These are phyloP conservation scores for Orthosia cruda DNA, from an alignment of 2,888 invertebrate species.

Conservation along the genomic window DNA sequence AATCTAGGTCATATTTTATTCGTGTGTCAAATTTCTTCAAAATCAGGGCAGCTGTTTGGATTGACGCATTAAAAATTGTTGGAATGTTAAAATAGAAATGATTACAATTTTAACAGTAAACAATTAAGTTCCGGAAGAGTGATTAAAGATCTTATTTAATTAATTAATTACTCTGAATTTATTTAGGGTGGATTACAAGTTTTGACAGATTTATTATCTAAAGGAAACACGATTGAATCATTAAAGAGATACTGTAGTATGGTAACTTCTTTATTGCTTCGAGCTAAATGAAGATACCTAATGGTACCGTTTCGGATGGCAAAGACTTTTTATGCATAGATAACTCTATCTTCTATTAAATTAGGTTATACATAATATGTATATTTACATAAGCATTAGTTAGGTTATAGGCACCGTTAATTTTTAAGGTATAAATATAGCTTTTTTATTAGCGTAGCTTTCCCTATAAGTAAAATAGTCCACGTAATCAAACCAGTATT, in stretches of 20 bases:
- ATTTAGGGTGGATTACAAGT: conserved; percentile 42
- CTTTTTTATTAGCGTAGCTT: no score
- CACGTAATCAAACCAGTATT: no score
- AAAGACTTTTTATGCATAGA: not conserved
- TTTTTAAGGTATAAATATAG: no score
- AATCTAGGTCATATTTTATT: no score
- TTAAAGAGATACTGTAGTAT: conserved; percentile 42
- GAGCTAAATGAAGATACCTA: not conserved
- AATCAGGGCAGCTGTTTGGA: no score
- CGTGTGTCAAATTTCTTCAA: no score
- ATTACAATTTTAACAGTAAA: conserved; percentile 4
- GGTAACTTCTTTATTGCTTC: conserved; percentile 37
- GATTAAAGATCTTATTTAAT: conserved; percentile 43
- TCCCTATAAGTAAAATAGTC: no score
- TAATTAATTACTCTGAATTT: conserved; percentile 39
- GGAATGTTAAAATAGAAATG: conserved; percentile 4
- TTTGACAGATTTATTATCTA: conserved; percentile 56
- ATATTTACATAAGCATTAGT: no score
- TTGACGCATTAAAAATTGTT: not conserved
- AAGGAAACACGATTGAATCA: conserved; percentile 44
- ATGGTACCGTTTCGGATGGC: not conserved
- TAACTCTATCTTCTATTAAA: not conserved
- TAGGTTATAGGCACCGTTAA: no score
- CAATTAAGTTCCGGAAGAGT: conserved; percentile 15
- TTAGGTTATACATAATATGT: no score